Evolutionary conservation across 1,140 invertebrate species (phyloP), one percentile per base, ranked within the genome.

Genomic region (Galleria mellonella): DNA sequence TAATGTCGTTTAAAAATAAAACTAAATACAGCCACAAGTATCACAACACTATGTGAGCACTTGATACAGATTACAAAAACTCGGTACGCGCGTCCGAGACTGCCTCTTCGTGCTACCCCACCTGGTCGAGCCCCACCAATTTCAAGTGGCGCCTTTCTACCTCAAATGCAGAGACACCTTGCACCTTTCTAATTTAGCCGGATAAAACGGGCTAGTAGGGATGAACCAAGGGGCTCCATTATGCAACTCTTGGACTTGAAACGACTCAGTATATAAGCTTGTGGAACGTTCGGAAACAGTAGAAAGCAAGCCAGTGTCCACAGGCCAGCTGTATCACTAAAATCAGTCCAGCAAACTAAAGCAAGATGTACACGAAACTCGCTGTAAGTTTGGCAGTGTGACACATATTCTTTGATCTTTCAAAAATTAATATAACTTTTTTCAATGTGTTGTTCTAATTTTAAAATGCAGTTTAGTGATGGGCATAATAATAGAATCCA

Each of bases 291-390:
- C 46, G 42, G 53, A 47, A 12, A 58, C 58, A 68, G 68, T 65
- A 82, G 70, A 82, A 75, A 82, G 72, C 66, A 48, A 73, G 49
- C 58, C 69, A 68, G 62, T 54, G 62, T 68, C 58, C 55, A 52
- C 64, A 70, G 61, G 50, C 65, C 62, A 72, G 76, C 67, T 72
- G 72, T 71, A 64, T 62, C 41, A 70, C 51, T 52, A 49, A 64
- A 17, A 70, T 79, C 75, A 79, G 73, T 79, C 75, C 76, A 79
- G 76, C 76, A 47, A 67, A 59, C 15, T 31, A 57, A 67, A 70
- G 58, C 64, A 81, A 75, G 58, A 83, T 83, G 79, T 82, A 79
- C 79, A 67, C 79, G 51, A 83, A 82, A 76, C 68, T 83, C 70
- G 70, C 77, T 63, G 79, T 83, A 69, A 83, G 79, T 79, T 9